Conservation (phyloP, 2,888 invertebrate species). For the Hemithea aestivaria region DNA sequence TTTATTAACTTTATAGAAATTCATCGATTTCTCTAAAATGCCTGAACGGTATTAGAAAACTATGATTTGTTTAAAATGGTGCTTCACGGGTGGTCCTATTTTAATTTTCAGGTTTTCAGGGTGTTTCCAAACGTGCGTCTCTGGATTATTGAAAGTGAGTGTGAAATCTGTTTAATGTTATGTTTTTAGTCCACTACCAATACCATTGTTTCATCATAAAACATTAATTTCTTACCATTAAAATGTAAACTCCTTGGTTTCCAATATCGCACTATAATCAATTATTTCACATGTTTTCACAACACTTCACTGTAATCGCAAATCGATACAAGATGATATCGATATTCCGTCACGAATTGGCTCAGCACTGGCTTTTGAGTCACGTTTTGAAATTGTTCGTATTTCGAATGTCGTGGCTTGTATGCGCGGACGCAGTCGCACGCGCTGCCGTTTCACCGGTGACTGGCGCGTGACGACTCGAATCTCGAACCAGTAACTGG, state of each 20-base stretch:
- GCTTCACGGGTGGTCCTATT: too few relatives aligned
- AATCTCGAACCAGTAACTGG: constrained; percentile 16
- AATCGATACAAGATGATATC: constrained; percentile 38
- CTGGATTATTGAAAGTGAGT: too few relatives aligned
- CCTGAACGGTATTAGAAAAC: too few relatives aligned
- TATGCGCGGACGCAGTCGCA: constrained; percentile 42
- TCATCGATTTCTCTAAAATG: too few relatives aligned
- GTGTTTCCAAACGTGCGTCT: too few relatives aligned
- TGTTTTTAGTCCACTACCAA: too few relatives aligned
- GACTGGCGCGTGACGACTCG: constrained; percentile 49
- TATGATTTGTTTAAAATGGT: too few relatives aligned
- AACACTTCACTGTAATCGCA: constrained; percentile 43
- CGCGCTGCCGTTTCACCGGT: constrained; percentile 47
- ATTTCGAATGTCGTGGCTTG: constrained; percentile 30
- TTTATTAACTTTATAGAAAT: too few relatives aligned
- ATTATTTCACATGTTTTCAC: constrained; percentile 54
- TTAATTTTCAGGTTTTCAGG: too few relatives aligned
- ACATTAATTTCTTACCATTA: constrained; percentile 57
- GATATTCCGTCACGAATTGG: constrained; percentile 41
- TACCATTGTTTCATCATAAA: constrained; percentile 29
- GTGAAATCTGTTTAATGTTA: too few relatives aligned
- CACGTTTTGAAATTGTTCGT: constrained; percentile 47
- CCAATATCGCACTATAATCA: constrained; percentile 38
- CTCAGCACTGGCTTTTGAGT: constrained; percentile 49
- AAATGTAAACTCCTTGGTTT: constrained; percentile 51